Percentiles rank a stretch among this genome's conserved stretches.
Evolutionary conservation across 2,113 vertebrate species (phyloP).

Genomic region (Emydocephalus ijimae): DNA sequence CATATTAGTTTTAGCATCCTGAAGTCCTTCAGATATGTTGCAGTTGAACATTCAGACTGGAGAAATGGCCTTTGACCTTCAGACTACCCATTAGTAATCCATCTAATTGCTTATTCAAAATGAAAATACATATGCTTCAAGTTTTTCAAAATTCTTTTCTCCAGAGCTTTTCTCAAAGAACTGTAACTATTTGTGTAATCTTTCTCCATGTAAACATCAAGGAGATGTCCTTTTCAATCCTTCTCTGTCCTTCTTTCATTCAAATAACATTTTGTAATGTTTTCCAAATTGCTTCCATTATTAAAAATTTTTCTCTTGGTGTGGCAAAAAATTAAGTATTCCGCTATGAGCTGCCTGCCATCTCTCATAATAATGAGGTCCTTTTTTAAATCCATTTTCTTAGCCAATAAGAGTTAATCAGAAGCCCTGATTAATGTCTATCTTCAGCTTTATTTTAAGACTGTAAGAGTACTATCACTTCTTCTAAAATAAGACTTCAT

Average conservation of each 20-base stretch:
- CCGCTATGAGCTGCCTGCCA: not conserved
- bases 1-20: not conserved
- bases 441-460: not conserved
- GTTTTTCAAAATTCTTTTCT: not conserved
- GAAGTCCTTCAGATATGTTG: not conserved
- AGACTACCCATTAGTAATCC: not conserved
- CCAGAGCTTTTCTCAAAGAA: not conserved
- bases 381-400: not conserved
- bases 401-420: not conserved
- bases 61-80: not conserved
- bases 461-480: not conserved
- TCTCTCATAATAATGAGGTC: not conserved
- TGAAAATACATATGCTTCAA: not conserved
- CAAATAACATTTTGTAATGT: not conserved
- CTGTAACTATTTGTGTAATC: not conserved
- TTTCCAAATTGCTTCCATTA: conserved; percentile 23
- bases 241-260: not conserved
- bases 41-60: not conserved
- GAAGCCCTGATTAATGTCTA: not conserved
- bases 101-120: not conserved
- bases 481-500: not conserved
- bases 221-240: not conserved
- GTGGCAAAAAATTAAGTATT: conserved; percentile 7
- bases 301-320: conserved; percentile 16
- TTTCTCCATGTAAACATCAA: not conserved